Evolutionary conservation across 2,888 invertebrate genomes (phyloP).

Genomic region (Oasisia sp.): DNA sequence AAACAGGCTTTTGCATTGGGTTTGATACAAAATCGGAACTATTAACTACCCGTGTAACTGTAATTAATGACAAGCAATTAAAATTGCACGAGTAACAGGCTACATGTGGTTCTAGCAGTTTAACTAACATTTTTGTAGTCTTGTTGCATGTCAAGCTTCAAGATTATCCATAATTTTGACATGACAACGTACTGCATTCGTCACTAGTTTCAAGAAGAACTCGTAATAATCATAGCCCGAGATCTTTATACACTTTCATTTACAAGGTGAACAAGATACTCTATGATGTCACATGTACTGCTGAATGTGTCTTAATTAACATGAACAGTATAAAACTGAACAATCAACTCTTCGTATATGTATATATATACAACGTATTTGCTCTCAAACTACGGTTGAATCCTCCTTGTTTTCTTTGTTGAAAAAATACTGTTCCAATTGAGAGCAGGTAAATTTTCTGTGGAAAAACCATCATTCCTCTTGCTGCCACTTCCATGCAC

Average conservation of each 20-base stretch:
- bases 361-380: neutral
- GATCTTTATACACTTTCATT: neutral
- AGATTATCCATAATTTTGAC: neutral
- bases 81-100: neutral
- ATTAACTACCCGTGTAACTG: neutral
- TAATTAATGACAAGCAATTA: neutral
- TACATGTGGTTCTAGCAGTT: neutral
- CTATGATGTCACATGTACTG: neutral
- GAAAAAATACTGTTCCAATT: neutral
- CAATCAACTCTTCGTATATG: neutral
- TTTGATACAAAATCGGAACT: neutral
- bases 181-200: neutral
- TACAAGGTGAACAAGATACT: neutral
- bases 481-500: neutral
- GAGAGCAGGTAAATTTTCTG: neutral
- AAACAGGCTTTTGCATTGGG: neutral
- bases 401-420: neutral
- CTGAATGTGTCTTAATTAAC: neutral
- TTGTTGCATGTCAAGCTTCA: neutral
- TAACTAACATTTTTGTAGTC: too few relatives aligned
- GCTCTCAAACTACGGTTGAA: neutral
- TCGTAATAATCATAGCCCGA: neutral
- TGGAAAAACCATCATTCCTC: neutral
- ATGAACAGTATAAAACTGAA: slow-evolving; percentile 9
- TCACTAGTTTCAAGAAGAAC: neutral